Conservation (phyloP, 92 coral and sea anemone genomes). For the Epizoanthus illoricatus region DNA sequence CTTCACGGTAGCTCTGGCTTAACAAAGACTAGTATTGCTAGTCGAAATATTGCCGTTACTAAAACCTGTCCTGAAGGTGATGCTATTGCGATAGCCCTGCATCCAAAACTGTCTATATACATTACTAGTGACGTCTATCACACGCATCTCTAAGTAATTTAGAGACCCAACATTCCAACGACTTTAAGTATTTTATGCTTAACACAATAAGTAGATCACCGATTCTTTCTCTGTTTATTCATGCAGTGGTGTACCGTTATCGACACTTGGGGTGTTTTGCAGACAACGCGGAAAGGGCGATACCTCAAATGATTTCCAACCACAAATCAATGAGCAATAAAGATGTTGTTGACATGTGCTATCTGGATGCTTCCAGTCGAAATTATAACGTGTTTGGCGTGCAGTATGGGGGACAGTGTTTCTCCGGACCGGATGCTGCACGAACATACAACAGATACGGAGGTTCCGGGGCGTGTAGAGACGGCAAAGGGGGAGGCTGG, state of each 20-base stretch:
- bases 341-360: constrained; percentile 19
- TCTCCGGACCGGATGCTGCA: constrained; percentile 16
- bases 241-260: background rate
- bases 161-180: no score
- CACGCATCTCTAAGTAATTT: no score
- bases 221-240: no score
- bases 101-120: no score
- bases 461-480: background rate
- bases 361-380: constrained; percentile 7
- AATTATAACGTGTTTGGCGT: constrained; percentile 14
- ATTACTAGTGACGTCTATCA: no score
- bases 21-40: no score
- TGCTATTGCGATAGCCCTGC: no score
- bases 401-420: constrained; percentile 25
- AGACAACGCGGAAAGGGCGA: background rate
- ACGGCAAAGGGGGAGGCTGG: background rate
- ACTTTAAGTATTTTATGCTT: no score
- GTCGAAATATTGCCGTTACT: no score
- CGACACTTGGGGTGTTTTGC: constrained; percentile 25
- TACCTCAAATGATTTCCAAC: background rate
- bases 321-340: background rate
- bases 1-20: no score
- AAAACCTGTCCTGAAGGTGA: no score
- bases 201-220: no score
- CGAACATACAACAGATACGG: background rate